Conservation (phyloP, 2,888 invertebrate species). For the Sesamia inferens region DNA sequence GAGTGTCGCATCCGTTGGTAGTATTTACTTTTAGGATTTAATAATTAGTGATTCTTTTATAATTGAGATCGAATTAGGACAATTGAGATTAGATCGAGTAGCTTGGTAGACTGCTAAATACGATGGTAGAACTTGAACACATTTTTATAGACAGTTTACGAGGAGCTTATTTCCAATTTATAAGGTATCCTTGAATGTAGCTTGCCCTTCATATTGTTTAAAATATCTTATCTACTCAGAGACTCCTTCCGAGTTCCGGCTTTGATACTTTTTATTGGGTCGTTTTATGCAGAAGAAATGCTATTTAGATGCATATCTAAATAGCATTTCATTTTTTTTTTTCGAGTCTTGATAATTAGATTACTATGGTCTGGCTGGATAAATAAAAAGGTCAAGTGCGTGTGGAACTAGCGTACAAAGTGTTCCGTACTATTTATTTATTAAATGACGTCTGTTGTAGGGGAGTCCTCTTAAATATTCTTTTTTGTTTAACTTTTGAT, state of each 20-base stretch:
- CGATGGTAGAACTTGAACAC: background rate
- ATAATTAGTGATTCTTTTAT: constrained; percentile 16
- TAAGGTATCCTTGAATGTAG: background rate
- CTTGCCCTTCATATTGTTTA: background rate
- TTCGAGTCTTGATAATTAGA: background rate
- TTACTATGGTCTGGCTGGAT: too few relatives aligned
- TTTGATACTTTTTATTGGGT: background rate
- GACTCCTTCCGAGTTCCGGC: too few relatives aligned
- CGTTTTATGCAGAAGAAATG: background rate
- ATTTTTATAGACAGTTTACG: background rate
- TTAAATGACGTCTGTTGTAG: too few relatives aligned
- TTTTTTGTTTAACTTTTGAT: too few relatives aligned
- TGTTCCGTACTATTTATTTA: too few relatives aligned
- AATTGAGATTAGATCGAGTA: too few relatives aligned
- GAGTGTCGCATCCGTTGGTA: too few relatives aligned
- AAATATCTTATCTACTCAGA: background rate
- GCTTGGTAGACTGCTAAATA: background rate
- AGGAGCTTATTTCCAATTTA: too few relatives aligned
- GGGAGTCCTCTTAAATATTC: too few relatives aligned
- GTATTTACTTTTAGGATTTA: background rate
- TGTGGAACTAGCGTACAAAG: too few relatives aligned
- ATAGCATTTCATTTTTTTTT: background rate
- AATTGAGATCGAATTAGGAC: background rate
- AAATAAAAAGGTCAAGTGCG: background rate
- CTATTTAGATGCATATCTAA: background rate